These are phyloP conservation scores for Phaethornis superciliosus DNA, from an alignment of 2,113 vertebrate species.

Conservation along the genomic window DNA sequence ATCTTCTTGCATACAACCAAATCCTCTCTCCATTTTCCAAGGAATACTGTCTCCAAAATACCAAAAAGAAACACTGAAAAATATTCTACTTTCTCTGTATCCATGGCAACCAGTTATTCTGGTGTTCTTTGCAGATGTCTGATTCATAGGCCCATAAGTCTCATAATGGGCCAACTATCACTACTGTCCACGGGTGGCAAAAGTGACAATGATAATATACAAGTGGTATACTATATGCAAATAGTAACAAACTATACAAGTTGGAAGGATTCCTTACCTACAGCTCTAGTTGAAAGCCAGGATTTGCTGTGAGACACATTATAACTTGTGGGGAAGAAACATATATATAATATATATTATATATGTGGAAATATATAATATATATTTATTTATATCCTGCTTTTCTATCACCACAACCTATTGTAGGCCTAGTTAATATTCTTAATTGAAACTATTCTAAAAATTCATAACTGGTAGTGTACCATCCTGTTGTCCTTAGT, in stretches of 20 bases:
- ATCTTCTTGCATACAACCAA: background rate
- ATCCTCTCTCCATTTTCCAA: background rate
- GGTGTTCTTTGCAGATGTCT: background rate
- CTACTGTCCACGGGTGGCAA: background rate
- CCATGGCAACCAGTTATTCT: constrained; percentile 5
- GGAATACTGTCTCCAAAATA: background rate
- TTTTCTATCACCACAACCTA: background rate
- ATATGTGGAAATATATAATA: background rate
- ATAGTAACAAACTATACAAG: background rate
- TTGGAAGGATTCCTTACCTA: background rate
- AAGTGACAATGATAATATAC: background rate
- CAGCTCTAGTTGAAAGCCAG: background rate
- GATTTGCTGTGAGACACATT: accelerated
- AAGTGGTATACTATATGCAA: too few species aligned
- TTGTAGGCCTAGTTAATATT: background rate
- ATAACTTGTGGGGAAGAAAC: background rate
- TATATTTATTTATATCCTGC: background rate
- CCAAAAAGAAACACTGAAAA: background rate
- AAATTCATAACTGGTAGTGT: background rate
- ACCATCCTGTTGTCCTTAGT: background rate
- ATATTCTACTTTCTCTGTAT: background rate
- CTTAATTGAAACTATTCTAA: background rate
- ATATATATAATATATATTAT: accelerated
- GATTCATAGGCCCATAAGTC: background rate
- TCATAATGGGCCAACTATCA: background rate